Conservation (phyloP, 1,140 invertebrate species). For the Micrasema longulum region DNA sequence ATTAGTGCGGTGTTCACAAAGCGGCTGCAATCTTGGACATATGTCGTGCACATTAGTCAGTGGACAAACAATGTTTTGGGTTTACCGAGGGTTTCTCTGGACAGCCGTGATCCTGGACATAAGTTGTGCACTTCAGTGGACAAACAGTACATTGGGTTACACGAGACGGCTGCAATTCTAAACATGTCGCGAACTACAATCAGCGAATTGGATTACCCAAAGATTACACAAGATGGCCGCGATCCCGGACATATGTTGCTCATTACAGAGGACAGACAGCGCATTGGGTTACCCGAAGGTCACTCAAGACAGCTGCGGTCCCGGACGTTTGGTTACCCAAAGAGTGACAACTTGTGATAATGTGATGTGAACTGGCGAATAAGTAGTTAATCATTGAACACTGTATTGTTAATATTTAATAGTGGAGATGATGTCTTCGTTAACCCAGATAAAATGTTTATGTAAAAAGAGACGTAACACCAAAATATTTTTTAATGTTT, state of each 20-base stretch:
- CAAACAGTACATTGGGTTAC: too few relatives aligned
- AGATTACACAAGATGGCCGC: too few relatives aligned
- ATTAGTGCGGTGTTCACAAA: constrained; percentile 4
- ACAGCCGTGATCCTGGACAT: too few relatives aligned
- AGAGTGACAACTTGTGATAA: constrained; percentile 40
- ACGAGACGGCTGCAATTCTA: too few relatives aligned
- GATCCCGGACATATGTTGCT: too few relatives aligned
- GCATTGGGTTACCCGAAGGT: too few relatives aligned
- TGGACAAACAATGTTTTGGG: too few relatives aligned
- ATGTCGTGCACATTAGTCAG: neutral
- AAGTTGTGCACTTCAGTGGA: too few relatives aligned
- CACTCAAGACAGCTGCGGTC: too few relatives aligned
- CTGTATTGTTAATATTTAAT: constrained; percentile 29
- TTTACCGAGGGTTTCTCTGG: too few relatives aligned
- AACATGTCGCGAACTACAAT: constrained; percentile 27
- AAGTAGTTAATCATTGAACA: constrained; percentile 23
- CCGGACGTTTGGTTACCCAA: constrained; percentile 44
- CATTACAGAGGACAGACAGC: too few relatives aligned
- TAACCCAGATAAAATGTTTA: constrained; percentile 37
- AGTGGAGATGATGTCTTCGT: constrained; percentile 35
- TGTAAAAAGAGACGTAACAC: constrained; percentile 35
- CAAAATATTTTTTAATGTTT: constrained; percentile 26
- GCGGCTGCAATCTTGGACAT: constrained; percentile 3
- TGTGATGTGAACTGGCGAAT: constrained; percentile 22
- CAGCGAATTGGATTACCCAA: constrained; percentile 33